These are phyloP conservation scores for Eulemur mongoz DNA, from an alignment of 2,797 vertebrate species.

Conservation along the genomic window DNA sequence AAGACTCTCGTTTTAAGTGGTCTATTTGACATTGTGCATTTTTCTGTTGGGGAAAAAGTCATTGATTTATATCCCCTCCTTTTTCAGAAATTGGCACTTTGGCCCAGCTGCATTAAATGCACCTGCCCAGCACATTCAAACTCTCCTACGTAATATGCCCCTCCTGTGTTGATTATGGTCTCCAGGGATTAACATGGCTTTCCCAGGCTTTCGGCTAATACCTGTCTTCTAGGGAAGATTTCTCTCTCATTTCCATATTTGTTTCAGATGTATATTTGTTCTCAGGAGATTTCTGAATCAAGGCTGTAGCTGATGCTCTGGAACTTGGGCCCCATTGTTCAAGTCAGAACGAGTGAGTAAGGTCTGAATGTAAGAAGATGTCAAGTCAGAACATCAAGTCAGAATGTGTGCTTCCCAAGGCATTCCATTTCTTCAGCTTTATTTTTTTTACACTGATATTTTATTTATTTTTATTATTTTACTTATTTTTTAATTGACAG, in stretches of 20 bases:
- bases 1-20: not conserved
- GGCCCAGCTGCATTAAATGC: not conserved
- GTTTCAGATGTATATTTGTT: not conserved
- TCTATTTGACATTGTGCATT: not conserved
- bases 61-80: not conserved
- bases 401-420: not conserved
- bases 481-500: not conserved
- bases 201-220: not conserved
- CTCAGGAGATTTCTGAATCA: not conserved
- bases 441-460: not conserved
- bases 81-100: not conserved
- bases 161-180: not conserved
- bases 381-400: not conserved
- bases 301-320: not conserved
- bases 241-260: not conserved
- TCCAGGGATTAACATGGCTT: not conserved
- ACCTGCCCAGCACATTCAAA: not conserved
- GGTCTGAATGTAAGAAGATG: not conserved
- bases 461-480: not conserved
- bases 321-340: not conserved
- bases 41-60: not conserved
- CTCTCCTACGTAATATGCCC: not conserved
- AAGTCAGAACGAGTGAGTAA: not conserved
- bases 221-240: not conserved
- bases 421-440: not conserved